Percentiles rank a stretch among this genome's conserved stretches.
These are phyloP conservation scores for Verasper variegatus DNA, from an alignment of 2,113 vertebrate genomes.

Conservation along the genomic window DNA sequence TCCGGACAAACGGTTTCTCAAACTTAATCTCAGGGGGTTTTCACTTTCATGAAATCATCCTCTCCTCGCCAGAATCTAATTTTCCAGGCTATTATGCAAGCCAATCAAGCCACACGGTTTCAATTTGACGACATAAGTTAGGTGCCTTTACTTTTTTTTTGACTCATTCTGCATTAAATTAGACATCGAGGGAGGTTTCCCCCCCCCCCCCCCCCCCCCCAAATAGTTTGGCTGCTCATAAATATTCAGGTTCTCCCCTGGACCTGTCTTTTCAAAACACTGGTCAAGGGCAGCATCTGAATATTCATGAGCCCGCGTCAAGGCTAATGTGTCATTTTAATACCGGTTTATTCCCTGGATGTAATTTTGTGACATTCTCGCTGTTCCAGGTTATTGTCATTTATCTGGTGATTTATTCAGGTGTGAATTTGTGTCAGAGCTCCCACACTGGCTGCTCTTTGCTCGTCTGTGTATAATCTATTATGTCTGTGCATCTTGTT, in stretches of 20 bases:
- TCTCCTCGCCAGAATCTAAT: constrained; percentile 32
- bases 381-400: constrained; percentile 14
- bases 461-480: background rate
- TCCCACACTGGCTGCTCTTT: background rate
- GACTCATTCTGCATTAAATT: constrained; percentile 30
- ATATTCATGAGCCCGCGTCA: constrained; percentile 56
- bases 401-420: constrained; percentile 28
- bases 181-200: background rate
- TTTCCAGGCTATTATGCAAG: constrained; percentile 44
- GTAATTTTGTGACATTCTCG: constrained; percentile 39
- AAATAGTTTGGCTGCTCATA: constrained; percentile 50
- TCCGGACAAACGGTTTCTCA: constrained; percentile 12
- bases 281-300: constrained; percentile 38
- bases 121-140: constrained; percentile 24
- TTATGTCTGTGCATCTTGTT: background rate
- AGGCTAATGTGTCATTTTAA: constrained; percentile 57
- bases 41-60: constrained; percentile 31
- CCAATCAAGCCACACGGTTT: constrained; percentile 42
- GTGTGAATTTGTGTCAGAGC: constrained; percentile 4
- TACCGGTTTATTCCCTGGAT: constrained; percentile 8
- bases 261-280: constrained; percentile 64
- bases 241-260: constrained; percentile 57
- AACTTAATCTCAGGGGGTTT: constrained; percentile 25
- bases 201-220: accelerated
- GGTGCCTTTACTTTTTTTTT: constrained; percentile 7